These are phyloP conservation scores for Nothobranchius furzeri DNA, from an alignment of 2,113 vertebrate species.

Conservation along the genomic window DNA sequence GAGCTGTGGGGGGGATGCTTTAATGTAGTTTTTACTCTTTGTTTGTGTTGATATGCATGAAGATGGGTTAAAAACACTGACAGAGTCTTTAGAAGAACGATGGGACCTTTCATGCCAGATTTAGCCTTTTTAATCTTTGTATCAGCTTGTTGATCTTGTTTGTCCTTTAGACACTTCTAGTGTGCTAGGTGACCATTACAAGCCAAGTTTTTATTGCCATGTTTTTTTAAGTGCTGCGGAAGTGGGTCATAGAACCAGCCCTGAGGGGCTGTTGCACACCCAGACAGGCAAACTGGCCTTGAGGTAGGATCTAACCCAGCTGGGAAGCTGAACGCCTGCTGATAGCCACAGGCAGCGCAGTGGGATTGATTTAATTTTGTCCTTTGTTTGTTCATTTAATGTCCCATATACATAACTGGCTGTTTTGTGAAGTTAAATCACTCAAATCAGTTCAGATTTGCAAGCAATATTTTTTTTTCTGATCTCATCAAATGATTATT, in stretches of 20 bases:
- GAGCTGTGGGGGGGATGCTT: conserved; percentile 5
- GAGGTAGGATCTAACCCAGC: conserved; percentile 41
- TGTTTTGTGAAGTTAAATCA: conserved; percentile 10
- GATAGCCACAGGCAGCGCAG: conserved; percentile 73
- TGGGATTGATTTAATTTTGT: conserved; percentile 35
- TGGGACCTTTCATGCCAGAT: conserved; percentile 36
- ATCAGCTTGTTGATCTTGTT: conserved; percentile 32
- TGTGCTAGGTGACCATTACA: conserved; percentile 18
- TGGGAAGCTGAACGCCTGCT: conserved; percentile 56
- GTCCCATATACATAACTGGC: conserved; percentile 15
- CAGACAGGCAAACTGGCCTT: conserved; percentile 43
- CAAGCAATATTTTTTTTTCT: background rate
- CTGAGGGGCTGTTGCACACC: conserved; percentile 43
- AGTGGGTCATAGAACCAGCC: conserved; percentile 61
- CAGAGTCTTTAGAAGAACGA: conserved; percentile 49
- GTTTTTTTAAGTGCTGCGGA: conserved; percentile 74
- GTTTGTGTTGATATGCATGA: conserved; percentile 48
- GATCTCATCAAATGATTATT: no score
- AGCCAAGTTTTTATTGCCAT: conserved; percentile 34
- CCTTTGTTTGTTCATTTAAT: conserved; percentile 28
- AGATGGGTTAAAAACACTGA: conserved; percentile 44
- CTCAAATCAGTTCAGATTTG: background rate
- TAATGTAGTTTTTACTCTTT: conserved; percentile 35
- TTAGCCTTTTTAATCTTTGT: conserved; percentile 23
- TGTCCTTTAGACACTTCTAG: conserved; percentile 28